Evolutionary conservation across 2,113 vertebrate genomes (phyloP).

Genomic region (Carassius auratus): DNA sequence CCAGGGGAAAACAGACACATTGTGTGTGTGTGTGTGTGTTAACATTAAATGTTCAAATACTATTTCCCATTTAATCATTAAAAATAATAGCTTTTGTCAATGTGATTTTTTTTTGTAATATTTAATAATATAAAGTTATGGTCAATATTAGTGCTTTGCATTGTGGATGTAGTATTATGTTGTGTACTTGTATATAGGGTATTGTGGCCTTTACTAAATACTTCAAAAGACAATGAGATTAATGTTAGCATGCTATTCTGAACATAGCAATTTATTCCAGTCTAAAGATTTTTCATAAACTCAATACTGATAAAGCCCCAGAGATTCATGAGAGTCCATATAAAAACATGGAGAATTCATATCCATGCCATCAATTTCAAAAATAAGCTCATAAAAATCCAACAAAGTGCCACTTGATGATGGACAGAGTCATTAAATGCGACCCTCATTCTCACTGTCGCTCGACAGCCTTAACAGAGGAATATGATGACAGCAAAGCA

Average conservation of each 20-base stretch:
- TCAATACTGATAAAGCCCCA: background rate
- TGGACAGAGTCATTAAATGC: conserved; percentile 33
- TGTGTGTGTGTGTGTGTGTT: too few relatives aligned
- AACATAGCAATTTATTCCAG: background rate
- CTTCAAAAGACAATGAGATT: background rate
- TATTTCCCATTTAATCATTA: too few relatives aligned
- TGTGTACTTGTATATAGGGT: background rate
- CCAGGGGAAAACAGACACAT: background rate
- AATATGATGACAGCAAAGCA: background rate
- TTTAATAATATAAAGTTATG: too few relatives aligned
- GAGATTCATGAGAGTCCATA: background rate
- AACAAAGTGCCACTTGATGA: conserved; percentile 31
- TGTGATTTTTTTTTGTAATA: too few relatives aligned
- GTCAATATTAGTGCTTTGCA: background rate
- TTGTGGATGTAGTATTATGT: background rate
- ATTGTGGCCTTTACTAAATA: background rate
- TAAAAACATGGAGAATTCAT: background rate
- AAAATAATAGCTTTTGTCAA: too few relatives aligned
- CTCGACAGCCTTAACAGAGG: background rate
- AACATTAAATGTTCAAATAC: too few relatives aligned
- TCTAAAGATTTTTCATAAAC: background rate
- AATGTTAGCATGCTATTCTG: background rate
- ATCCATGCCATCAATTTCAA: conserved; percentile 1
- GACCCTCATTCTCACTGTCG: conserved; percentile 17
- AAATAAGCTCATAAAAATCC: conserved; percentile 42